Conservation (phyloP, 1,140 invertebrate species). For the Holotrichia oblita region DNA sequence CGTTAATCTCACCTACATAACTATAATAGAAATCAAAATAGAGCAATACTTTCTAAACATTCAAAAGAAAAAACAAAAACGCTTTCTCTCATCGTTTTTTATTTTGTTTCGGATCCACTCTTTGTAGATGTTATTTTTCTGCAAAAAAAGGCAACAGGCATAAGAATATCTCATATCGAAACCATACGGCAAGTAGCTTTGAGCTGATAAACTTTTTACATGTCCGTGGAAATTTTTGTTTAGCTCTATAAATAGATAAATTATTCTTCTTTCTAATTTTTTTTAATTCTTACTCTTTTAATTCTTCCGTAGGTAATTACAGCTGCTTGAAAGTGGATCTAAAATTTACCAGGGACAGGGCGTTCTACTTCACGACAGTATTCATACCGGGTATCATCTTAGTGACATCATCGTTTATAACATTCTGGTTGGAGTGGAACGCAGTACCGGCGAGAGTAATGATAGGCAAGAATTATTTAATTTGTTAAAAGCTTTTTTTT, state of each 20-base stretch:
- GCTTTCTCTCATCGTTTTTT: background rate
- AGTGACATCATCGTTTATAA: conserved; percentile 92
- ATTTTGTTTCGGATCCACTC: too few relatives aligned
- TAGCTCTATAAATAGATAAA: too few relatives aligned
- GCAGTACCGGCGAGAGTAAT: conserved; percentile 92
- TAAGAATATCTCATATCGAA: too few relatives aligned
- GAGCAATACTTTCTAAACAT: too few relatives aligned
- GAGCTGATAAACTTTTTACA: too few relatives aligned
- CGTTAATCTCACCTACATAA: too few relatives aligned
- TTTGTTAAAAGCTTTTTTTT: conserved; percentile 2
- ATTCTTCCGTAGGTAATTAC: conserved; percentile 82
- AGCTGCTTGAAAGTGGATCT: conserved; percentile 92
- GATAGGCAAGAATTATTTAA: conserved; percentile 75
- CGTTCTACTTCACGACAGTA: conserved; percentile 95
- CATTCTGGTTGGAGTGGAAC: conserved; percentile 96
- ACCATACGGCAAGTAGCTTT: too few relatives aligned
- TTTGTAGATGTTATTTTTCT: too few relatives aligned
- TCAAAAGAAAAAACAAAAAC: background rate
- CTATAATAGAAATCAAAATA: too few relatives aligned
- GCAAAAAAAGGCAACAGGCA: too few relatives aligned
- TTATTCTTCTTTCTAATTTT: too few relatives aligned
- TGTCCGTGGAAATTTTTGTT: too few relatives aligned
- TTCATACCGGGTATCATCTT: conserved; percentile 96
- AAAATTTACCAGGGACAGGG: conserved; percentile 91
- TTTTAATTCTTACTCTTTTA: background rate